Evolutionary conservation across 2,113 vertebrate genomes (phyloP).

Genomic region (Rhynchomys soricoides): DNA sequence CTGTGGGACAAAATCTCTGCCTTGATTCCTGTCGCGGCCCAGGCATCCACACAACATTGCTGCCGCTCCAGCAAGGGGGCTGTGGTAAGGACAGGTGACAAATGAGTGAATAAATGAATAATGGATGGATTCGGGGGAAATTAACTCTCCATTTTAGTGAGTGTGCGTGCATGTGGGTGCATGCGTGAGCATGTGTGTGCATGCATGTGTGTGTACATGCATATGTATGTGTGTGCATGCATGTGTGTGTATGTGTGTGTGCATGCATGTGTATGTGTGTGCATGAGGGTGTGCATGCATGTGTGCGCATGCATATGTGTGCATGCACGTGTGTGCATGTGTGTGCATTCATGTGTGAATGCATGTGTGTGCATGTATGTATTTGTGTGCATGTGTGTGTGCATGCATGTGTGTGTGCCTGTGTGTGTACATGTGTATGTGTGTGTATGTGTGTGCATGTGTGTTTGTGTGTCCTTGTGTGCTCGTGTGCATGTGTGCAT

Average conservation of each 20-base stretch:
- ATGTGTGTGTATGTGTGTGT: fast-evolving
- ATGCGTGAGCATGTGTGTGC: background rate
- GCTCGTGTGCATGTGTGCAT: too few species aligned
- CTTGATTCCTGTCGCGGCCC: background rate
- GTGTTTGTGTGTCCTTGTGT: too few species aligned
- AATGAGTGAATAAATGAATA: background rate
- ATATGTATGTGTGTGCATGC: background rate
- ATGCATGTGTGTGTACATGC: fast-evolving
- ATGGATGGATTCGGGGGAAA: background rate
- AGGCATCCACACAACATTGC: too few species aligned
- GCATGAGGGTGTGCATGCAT: too few species aligned
- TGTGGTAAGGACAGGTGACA: background rate
- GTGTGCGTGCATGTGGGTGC: background rate
- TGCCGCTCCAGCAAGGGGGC: background rate
- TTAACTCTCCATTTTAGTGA: background rate
- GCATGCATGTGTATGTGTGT: too few species aligned
- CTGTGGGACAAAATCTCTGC: background rate
- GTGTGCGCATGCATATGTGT: too few species aligned
- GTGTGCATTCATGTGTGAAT: too few species aligned
- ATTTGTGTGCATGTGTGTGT: too few species aligned
- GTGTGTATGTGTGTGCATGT: too few species aligned
- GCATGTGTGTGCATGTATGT: too few species aligned
- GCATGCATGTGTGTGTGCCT: too few species aligned
- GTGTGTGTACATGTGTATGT: too few species aligned
- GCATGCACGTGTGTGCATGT: fast-evolving